Base-by-base conservation (phyloP, 2,113 vertebrate species). In the Macquaria australasica region DNA sequence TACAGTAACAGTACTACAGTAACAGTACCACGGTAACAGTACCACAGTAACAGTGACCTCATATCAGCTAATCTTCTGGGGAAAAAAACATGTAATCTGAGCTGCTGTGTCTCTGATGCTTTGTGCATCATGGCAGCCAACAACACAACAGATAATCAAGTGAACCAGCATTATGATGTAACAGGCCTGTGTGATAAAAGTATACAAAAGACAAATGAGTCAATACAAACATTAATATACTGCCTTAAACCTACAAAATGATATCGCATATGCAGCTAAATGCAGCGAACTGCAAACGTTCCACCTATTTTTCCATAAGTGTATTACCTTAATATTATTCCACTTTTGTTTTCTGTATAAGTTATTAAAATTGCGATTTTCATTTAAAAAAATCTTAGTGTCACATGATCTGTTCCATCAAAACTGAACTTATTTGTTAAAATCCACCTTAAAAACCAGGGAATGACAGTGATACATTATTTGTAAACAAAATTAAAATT, bases 161-260 rank as follows among this genome's bases (percentile, higher is more conserved):
- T 70, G 69, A 78, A 63, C 51, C 71, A 67, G 58, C 23, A 23
- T 41, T 9, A 50, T 28, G 48, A 15, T 66, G 5, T 71, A 75
- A 69, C 1, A 51, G 21, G 48, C 71, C 53, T 20, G 41, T 41
- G 41, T 50, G 56, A 73, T 21, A 25, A 37, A 20, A 39, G 8
- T n/a, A 68, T 20, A 11, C 3, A 73, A 67, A 85, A 90, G 75
- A 63, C 56, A 79, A 74, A 82, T 18, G 9, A 71, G 51, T 11
- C 1, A 16, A 16, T 50, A 60, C 34, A 58, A 63, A 74, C 34
- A 53, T 59, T 20, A 67, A 67, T 18, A 69, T 28, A 25, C 48
- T 25, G 34, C 73, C 41, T 5, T 16, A 53, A 78, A 87, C 41
- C 15, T 28, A 72, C 16, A 74, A 43, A n/a, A 64, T 28, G 23